phyloP scores from a whole-genome alignment of 2,113 vertebrate species.

The Hymenochirus boettgeri region DNA sequence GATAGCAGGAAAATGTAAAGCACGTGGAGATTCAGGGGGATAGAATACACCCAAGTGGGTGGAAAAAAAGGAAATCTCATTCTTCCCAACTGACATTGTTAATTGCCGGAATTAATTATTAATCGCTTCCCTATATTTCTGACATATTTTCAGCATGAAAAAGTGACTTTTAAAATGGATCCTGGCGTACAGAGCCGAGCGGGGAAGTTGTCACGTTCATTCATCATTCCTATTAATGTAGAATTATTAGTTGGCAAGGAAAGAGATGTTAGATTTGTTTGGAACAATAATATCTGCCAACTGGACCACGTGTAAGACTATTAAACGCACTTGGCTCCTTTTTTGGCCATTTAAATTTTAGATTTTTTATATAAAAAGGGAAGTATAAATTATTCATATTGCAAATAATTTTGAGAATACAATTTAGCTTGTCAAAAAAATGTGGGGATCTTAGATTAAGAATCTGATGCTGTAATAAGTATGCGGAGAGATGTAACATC shows the following conservation, averaged over 20 bases:
- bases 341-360: too few species aligned
- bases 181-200: background rate
- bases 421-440: too few species aligned
- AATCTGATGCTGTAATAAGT: too few species aligned
- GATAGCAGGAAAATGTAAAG: too few species aligned
- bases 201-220: conserved; percentile 17
- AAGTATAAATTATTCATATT: too few species aligned
- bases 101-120: conserved; percentile 39
- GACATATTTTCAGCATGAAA: conserved; percentile 27
- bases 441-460: too few species aligned
- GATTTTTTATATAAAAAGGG: too few species aligned
- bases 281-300: background rate
- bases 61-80: background rate
- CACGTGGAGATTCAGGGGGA: too few species aligned
- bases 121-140: conserved; percentile 30
- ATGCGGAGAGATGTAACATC: too few species aligned
- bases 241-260: background rate
- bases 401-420: too few species aligned
- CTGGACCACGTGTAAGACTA: background rate
- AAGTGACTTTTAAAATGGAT: conserved; percentile 30
- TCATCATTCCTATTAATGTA: conserved; percentile 11
- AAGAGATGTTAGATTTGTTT: background rate
- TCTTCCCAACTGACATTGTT: conserved; percentile 32
- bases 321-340: too few species aligned
- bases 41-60: too few species aligned